Evolutionary conservation across 2,888 invertebrate species (phyloP), one percentile per base, ranked within the genome.

Genomic region (Meiosimyza decipiens): DNA sequence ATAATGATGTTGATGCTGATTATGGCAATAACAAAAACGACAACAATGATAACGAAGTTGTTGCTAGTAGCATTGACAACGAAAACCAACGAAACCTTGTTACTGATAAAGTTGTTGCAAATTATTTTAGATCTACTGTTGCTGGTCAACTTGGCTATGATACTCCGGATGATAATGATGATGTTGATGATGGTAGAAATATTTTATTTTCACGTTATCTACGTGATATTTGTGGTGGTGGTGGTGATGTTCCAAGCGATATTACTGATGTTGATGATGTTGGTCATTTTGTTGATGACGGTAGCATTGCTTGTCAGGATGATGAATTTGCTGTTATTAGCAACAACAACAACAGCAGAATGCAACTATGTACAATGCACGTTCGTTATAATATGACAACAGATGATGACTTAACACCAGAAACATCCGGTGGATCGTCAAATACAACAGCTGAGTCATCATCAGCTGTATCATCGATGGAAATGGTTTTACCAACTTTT

Each of bases 291-390:
- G 66, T 66, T 67, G 73, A 65, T 59, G 67, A 68, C 15, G 68
- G 68, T 54, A 52, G 51, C 60, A 60, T 68, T 6, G 70, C 71
- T 28, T 73, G 73, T 63, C 75, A 76, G 55, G 74, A 77, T 62
- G 82, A 82, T 73, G 83, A 82, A 72, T 81, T 82, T 40, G 79
- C 80, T 16, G 72, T 80, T n/a, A 79, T 80, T n/a, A 69, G 75
- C 18, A 79, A 77, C 13, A 75, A 79, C 52, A 66, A 16, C 22
- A n/a, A 2, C n/a, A 50, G 47, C 54, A 22, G 16, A 16, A 18
- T 51, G 33, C 51, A 59, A 22, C 40, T 9, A 6, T 40, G 40
- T 40, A 40, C 40, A 7, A 40, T 40, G 40, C 40, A 47, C 64
- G 55, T 28, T n/a, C 33, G 50, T 40, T 52, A 66, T 52, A 4